These are phyloP conservation scores for Halcyon badia DNA, from an alignment of 2,797 vertebrate species.

Conservation along the genomic window DNA sequence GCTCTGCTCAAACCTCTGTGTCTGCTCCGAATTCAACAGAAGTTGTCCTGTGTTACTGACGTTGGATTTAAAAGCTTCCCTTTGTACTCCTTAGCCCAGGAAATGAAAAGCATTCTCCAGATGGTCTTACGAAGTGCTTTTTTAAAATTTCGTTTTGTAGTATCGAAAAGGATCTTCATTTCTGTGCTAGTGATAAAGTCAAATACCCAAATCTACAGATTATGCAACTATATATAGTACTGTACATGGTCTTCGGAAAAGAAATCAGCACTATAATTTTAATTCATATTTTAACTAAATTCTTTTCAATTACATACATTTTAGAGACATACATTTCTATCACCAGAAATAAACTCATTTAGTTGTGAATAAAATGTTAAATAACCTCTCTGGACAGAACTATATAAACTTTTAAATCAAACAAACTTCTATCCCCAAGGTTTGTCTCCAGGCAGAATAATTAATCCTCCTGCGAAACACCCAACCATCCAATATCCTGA, in stretches of 20 bases:
- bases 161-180: not conserved
- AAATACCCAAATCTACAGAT: not conserved
- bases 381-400: not conserved
- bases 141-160: not conserved
- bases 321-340: not conserved
- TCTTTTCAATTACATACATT: not conserved
- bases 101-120: not conserved
- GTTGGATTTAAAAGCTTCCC: not conserved
- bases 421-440: not conserved
- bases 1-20: not conserved
- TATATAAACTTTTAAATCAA: slow-evolving; percentile 6
- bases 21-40: fast-evolving
- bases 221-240: not conserved
- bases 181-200: not conserved
- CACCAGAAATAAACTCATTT: not conserved
- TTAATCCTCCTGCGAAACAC: not conserved
- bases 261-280: not conserved
- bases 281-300: not conserved
- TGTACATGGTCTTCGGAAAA: not conserved
- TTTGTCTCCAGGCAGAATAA: not conserved
- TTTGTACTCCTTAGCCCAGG: not conserved
- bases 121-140: not conserved
- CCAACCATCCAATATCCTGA: slow-evolving; percentile 10
- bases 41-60: not conserved
- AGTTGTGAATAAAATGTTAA: not conserved